These are phyloP conservation scores for Monopterus albus DNA, from an alignment of 2,113 vertebrate genomes.

Conservation along the genomic window DNA sequence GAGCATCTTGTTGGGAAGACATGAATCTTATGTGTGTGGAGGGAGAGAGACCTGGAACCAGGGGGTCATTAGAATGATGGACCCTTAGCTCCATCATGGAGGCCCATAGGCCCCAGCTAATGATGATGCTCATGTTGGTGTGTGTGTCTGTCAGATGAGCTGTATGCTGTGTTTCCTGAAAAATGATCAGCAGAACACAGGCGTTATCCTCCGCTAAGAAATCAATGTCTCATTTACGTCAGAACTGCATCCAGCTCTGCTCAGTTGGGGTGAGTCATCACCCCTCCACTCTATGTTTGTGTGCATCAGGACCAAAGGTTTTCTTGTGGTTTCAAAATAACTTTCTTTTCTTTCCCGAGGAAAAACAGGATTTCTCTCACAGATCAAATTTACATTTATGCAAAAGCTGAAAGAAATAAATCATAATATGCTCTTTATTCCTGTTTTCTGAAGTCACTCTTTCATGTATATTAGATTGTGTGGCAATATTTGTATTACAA, in stretches of 20 bases:
- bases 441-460: not conserved
- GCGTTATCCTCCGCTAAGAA: not conserved
- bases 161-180: not conserved
- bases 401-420: too few species aligned
- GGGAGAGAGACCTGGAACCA: not conserved
- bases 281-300: not conserved
- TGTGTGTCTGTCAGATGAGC: not conserved
- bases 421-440: too few species aligned
- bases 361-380: too few species aligned
- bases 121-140: slow-evolving; percentile 1
- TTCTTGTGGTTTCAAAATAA: not conserved
- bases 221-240: slow-evolving; percentile 30
- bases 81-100: not conserved
- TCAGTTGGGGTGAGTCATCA: not conserved
- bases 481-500: too few species aligned
- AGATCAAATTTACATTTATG: too few species aligned
- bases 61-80: slow-evolving; percentile 13
- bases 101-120: slow-evolving; percentile 3
- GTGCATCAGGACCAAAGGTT: not conserved
- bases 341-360: too few species aligned
- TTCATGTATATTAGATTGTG: not conserved
- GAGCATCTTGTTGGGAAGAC: slow-evolving; percentile 23
- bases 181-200: too few species aligned
- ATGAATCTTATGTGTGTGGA: slow-evolving; percentile 28
- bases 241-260: not conserved